Evolutionary conservation across 35 echinoderm and acorn worm genomes (phyloP).

Genomic region (Apostichopus parvimensis): DNA sequence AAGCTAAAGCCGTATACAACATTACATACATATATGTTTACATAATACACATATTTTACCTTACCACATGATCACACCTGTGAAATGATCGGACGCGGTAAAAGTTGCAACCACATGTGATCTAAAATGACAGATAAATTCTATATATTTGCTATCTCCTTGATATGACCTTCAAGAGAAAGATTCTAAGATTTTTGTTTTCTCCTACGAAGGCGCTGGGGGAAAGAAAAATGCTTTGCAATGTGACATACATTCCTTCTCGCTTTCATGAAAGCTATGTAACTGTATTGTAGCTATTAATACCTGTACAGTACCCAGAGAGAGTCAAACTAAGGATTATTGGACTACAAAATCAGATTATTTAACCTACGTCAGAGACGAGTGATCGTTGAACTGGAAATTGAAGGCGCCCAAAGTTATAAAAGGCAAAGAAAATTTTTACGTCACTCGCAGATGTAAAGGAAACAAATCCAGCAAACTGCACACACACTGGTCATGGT

Average conservation of each 20-base stretch:
- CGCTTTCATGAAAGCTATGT: conserved; percentile 7
- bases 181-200: background rate
- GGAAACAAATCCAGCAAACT: background rate
- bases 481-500: too few relatives aligned
- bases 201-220: too few relatives aligned
- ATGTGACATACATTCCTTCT: conserved; percentile 7
- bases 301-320: conserved; percentile 20
- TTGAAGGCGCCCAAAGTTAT: background rate
- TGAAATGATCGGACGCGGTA: too few relatives aligned
- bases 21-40: too few relatives aligned
- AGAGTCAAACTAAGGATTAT: conserved; percentile 8
- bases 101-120: too few relatives aligned
- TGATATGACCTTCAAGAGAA: background rate
- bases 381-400: conserved; percentile 34
- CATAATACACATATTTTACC: too few relatives aligned
- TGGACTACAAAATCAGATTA: conserved; percentile 46
- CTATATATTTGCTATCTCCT: background rate
- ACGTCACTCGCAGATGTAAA: background rate
- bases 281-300: conserved; percentile 27
- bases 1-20: too few relatives aligned
- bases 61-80: too few relatives aligned
- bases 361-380: conserved; percentile 22
- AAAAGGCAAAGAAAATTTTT: conserved; percentile 4
- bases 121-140: too few relatives aligned
- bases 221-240: background rate